Percentiles rank a stretch among this genome's conserved stretches.
Conservation (phyloP, 2,113 vertebrate genomes). For the Gopherus flavomarginatus region DNA sequence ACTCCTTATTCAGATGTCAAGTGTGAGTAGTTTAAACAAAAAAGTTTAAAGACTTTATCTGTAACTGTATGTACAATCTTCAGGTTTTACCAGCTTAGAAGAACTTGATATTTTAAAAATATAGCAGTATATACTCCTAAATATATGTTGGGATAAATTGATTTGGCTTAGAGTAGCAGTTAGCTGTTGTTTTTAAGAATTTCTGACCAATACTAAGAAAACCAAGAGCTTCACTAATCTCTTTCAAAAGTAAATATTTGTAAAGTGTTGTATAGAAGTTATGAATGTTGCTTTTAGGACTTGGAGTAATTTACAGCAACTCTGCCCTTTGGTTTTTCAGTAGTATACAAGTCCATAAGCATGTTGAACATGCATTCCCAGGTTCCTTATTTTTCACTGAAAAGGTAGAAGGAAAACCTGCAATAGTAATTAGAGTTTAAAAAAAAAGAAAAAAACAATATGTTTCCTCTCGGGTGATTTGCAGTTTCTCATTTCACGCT, state of each 20-base stretch:
- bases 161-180: conserved; percentile 75
- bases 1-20: conserved; percentile 73
- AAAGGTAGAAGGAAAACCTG: conserved; percentile 33
- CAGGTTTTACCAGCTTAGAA: conserved; percentile 72
- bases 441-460: not conserved
- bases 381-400: conserved; percentile 62
- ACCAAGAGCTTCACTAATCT: conserved; percentile 62
- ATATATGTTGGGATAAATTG: conserved; percentile 74
- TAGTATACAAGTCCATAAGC: conserved; percentile 38
- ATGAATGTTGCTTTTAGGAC: conserved; percentile 58
- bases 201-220: conserved; percentile 77
- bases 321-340: conserved; percentile 56
- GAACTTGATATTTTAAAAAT: conserved; percentile 78
- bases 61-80: conserved; percentile 77
- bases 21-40: conserved; percentile 75
- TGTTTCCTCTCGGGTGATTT: conserved; percentile 35
- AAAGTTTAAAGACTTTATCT: conserved; percentile 70
- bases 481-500: conserved; percentile 65
- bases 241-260: conserved; percentile 68
- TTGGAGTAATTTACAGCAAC: conserved; percentile 56
- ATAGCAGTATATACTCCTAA: conserved; percentile 77
- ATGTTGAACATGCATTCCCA: conserved; percentile 52
- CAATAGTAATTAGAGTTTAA: not conserved
- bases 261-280: conserved; percentile 67
- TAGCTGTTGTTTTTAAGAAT: conserved; percentile 74